Conservation (phyloP, 2,888 invertebrate genomes). For the Spilarctia lutea region DNA sequence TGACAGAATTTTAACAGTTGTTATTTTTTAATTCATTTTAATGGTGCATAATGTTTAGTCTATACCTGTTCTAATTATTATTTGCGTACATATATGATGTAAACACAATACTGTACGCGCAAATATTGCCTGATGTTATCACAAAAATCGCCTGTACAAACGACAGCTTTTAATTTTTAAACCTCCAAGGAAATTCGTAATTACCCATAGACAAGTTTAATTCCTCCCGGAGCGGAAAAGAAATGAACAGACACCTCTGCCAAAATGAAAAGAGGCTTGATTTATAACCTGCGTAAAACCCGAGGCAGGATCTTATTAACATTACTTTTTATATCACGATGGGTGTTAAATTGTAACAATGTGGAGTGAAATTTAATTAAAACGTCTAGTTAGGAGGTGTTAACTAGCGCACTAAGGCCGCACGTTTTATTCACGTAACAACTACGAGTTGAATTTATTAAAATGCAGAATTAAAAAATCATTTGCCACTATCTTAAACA, state of each 20-base stretch:
- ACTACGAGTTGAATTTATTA: slow-evolving; percentile 47
- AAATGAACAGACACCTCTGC: slow-evolving; percentile 81
- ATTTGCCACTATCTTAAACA: background rate
- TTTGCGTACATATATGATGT: background rate
- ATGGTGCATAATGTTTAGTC: background rate
- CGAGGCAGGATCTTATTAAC: slow-evolving; percentile 81
- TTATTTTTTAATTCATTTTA: too few relatives aligned
- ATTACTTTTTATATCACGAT: slow-evolving; percentile 84
- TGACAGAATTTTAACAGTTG: too few relatives aligned
- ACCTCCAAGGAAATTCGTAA: slow-evolving; percentile 62
- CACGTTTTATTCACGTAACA: slow-evolving; percentile 59
- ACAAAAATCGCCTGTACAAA: slow-evolving; percentile 11
- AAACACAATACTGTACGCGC: background rate
- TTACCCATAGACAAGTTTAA: slow-evolving; percentile 80
- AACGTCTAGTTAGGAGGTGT: slow-evolving; percentile 77
- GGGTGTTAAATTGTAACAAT: slow-evolving; percentile 82
- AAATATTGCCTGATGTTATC: slow-evolving; percentile 28
- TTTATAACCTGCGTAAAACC: slow-evolving; percentile 80
- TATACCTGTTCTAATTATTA: background rate
- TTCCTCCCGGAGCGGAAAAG: slow-evolving; percentile 74
- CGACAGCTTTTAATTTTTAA: slow-evolving; percentile 63
- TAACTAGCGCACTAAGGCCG: slow-evolving; percentile 77
- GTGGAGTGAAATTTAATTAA: slow-evolving; percentile 84
- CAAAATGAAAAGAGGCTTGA: slow-evolving; percentile 82
- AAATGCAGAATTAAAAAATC: background rate